These are phyloP conservation scores for Ochotona princeps DNA, from an alignment of 2,113 vertebrate species.

Conservation along the genomic window DNA sequence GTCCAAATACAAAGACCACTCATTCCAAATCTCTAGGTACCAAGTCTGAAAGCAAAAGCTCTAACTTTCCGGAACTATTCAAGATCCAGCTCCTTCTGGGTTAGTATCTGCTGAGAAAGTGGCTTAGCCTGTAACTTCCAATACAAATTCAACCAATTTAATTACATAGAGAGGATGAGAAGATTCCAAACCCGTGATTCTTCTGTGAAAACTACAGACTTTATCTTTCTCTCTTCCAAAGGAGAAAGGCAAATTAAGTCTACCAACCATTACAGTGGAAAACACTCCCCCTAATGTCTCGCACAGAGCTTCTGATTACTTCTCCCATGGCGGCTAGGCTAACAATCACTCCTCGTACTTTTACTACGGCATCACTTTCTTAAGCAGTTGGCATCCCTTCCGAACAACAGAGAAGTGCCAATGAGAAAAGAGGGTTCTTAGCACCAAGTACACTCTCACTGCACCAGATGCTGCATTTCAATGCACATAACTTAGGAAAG, in stretches of 20 bases:
- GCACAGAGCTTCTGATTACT: background rate
- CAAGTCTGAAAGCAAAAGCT: background rate
- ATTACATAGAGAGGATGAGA: slow-evolving; percentile 11
- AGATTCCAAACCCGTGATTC: slow-evolving; percentile 36
- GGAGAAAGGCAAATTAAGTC: background rate
- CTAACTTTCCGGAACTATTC: slow-evolving; percentile 13
- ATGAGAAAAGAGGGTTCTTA: background rate
- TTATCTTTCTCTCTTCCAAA: background rate
- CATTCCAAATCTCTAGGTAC: background rate
- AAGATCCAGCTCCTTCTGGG: too few species aligned
- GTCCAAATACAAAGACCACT: slow-evolving; percentile 18
- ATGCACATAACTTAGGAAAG: background rate
- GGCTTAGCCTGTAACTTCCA: background rate
- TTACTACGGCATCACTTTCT: slow-evolving; percentile 8
- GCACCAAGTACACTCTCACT: slow-evolving; percentile 28
- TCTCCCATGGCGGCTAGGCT: background rate
- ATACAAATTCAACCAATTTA: background rate
- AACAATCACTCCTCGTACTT: background rate
- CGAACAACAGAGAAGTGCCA: slow-evolving; percentile 23
- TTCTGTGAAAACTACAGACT: slow-evolving; percentile 31
- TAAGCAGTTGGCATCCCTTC: background rate
- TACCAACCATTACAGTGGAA: background rate
- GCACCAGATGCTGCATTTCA: background rate
- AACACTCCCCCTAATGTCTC: slow-evolving; percentile 26
- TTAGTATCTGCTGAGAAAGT: background rate